A percentile compares a stretch with the other conserved stretches of the same genome.
These are phyloP conservation scores for Danio choprae DNA, from an alignment of 2,797 vertebrate genomes.

Conservation along the genomic window DNA sequence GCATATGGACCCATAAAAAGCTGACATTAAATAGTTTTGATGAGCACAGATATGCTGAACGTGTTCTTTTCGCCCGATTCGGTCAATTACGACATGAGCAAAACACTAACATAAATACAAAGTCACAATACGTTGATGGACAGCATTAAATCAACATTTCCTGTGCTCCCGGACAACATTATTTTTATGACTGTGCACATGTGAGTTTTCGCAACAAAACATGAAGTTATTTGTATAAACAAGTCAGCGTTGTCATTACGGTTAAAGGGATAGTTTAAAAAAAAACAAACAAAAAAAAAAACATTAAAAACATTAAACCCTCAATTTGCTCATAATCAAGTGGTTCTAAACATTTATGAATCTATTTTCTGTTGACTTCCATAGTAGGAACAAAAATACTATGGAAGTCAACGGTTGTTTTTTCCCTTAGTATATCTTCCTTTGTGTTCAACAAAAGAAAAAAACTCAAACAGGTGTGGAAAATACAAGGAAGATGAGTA, in stretches of 20 bases:
- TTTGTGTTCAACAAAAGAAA: too few relatives aligned
- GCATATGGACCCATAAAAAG: background rate
- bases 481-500: too few relatives aligned
- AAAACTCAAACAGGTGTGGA: too few relatives aligned
- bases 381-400: too few relatives aligned
- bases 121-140: background rate
- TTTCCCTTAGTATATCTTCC: too few relatives aligned
- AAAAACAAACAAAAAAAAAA: too few relatives aligned
- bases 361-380: too few relatives aligned
- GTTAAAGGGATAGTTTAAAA: too few relatives aligned
- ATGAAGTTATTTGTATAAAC: background rate
- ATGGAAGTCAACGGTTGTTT: too few relatives aligned
- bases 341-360: too few relatives aligned
- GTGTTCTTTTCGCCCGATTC: background rate
- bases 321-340: too few relatives aligned
- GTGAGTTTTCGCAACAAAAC: constrained; percentile 1
- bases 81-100: background rate
- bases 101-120: constrained; percentile 12
- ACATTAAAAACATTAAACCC: too few relatives aligned
- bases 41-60: background rate
- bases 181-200: background rate
- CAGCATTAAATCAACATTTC: background rate
- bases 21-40: background rate
- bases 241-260: background rate
- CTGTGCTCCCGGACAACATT: background rate